Evolutionary conservation across 64 coral and sea anemone species (phyloP).

Genomic region (Dendrophyllia cribrosa): DNA sequence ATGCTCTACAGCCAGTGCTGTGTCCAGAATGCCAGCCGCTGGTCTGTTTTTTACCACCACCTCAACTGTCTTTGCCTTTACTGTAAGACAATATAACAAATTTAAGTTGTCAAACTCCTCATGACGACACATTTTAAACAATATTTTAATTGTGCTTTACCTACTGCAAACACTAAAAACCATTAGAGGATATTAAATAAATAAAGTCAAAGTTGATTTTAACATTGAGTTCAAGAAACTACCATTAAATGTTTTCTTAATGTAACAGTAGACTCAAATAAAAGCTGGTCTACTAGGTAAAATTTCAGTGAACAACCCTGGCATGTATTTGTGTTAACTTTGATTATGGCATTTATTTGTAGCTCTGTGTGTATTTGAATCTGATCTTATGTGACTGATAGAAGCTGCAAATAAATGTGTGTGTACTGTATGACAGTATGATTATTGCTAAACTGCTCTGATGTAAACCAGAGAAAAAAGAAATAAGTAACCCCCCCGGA

Average conservation of each 20-base stretch:
- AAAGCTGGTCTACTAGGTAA: conserved; percentile 6
- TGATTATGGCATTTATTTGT: conserved; percentile 5
- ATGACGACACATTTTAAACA: conserved; percentile 13
- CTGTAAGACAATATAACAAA: not conserved
- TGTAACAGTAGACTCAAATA: conserved; percentile 15
- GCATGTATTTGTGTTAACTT: conserved; percentile 4
- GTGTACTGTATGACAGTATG: conserved; percentile 7
- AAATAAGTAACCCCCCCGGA: too few species aligned
- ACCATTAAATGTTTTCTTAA: conserved; percentile 9
- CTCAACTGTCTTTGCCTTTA: not conserved
- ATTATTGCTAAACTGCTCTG: conserved; percentile 8
- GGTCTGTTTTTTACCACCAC: conserved; percentile 8
- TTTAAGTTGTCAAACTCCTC: conserved; percentile 9
- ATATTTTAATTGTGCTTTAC: conserved; percentile 15
- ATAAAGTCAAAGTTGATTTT: conserved; percentile 14
- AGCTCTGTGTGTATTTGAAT: conserved; percentile 17
- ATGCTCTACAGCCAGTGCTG: not conserved
- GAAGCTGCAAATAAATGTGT: not conserved
- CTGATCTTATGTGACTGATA: conserved; percentile 10
- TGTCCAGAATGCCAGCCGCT: conserved; percentile 14
- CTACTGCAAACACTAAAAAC: conserved; percentile 12
- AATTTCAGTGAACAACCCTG: not conserved
- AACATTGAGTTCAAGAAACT: not conserved
- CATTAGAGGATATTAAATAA: not conserved
- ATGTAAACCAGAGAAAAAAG: not conserved